phyloP scores from a whole-genome alignment of 1,140 invertebrate species.

The Coptotermes formosanus region DNA sequence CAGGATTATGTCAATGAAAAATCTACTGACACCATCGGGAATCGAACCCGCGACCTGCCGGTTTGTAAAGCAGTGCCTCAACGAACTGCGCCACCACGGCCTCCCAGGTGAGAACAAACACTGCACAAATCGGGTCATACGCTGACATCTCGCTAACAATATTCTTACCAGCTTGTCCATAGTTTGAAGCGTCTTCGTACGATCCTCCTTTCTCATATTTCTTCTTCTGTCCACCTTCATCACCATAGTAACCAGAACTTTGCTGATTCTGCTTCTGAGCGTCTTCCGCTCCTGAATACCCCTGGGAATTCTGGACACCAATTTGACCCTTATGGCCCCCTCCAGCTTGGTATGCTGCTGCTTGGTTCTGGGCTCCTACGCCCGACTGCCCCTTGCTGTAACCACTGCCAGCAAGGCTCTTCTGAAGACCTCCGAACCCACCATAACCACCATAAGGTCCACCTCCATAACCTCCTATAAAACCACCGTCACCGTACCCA shows the following conservation, averaged over 20 bases:
- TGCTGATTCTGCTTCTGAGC: slow-evolving; percentile 18
- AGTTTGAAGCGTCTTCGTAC: slow-evolving; percentile 54
- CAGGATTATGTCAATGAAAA: too few relatives aligned
- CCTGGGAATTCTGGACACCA: slow-evolving; percentile 52
- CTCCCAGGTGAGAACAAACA: too few relatives aligned
- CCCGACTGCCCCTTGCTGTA: slow-evolving; percentile 10
- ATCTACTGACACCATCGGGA: too few relatives aligned
- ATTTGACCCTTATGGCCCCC: slow-evolving; percentile 52
- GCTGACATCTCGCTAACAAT: background rate
- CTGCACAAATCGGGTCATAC: background rate
- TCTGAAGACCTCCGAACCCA: slow-evolving; percentile 41
- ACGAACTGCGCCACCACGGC: too few relatives aligned
- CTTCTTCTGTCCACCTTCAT: slow-evolving; percentile 56
- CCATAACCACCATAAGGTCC: slow-evolving; percentile 38
- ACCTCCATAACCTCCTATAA: background rate
- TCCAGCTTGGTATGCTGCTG: slow-evolving; percentile 42
- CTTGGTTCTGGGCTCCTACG: background rate
- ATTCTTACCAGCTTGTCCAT: slow-evolving; percentile 53
- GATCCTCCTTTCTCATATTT: slow-evolving; percentile 55
- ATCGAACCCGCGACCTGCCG: too few relatives aligned
- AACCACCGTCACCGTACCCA: background rate
- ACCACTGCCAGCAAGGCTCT: slow-evolving; percentile 37
- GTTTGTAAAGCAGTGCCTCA: too few relatives aligned
- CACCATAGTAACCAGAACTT: slow-evolving; percentile 56
- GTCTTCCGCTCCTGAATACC: slow-evolving; percentile 34